These are phyloP conservation scores for Sibirionetta formosa DNA, from an alignment of 2,797 vertebrate species.

Conservation along the genomic window DNA sequence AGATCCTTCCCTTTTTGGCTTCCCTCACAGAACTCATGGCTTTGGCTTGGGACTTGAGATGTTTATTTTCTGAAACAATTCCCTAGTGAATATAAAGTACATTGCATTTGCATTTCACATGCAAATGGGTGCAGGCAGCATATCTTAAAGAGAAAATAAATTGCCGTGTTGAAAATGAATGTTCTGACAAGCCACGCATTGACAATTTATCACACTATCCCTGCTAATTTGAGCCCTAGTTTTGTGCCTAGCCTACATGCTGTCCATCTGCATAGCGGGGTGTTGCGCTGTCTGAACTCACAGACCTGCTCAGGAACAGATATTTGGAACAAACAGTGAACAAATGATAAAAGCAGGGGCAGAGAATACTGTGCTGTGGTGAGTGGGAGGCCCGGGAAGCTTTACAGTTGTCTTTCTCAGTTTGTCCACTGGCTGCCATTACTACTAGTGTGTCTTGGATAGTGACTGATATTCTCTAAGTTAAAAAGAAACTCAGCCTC, in stretches of 20 bases:
- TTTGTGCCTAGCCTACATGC: not conserved
- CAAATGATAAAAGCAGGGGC: not conserved
- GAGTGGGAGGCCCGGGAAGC: not conserved
- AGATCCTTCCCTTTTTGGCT: not conserved
- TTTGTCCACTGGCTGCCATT: not conserved
- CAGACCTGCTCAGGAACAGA: not conserved
- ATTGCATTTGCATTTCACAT: not conserved
- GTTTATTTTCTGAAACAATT: not conserved
- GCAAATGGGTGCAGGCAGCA: not conserved
- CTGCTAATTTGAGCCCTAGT: not conserved
- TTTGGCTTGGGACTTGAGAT: not conserved
- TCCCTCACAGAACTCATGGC: not conserved
- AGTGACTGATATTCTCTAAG: not conserved
- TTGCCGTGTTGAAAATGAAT: not conserved
- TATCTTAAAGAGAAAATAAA: not conserved
- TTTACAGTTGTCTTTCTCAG: not conserved
- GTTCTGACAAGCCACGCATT: not conserved
- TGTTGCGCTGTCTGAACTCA: not conserved
- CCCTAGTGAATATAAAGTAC: not conserved
- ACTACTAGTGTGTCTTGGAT: not conserved
- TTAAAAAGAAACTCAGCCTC: not conserved
- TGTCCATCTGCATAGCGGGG: not conserved
- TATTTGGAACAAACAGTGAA: not conserved
- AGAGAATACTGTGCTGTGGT: not conserved
- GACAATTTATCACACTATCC: not conserved